These are phyloP conservation scores for Acanthosepion pharaonis DNA, from an alignment of 2,888 invertebrate species.

Conservation along the genomic window DNA sequence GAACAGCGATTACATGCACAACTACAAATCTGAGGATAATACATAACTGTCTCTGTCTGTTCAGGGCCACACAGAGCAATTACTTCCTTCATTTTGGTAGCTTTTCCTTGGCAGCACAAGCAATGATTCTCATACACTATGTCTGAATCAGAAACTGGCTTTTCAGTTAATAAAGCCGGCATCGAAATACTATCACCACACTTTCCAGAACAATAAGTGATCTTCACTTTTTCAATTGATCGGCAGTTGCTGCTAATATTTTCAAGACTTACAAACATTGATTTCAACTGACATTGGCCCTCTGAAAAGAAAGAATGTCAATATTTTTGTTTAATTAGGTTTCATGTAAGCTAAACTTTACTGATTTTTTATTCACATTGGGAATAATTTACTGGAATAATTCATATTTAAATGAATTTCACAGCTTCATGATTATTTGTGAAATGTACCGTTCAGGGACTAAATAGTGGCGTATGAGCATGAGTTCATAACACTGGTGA, in stretches of 20 bases:
- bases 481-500: too few relatives aligned
- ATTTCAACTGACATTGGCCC: constrained; percentile 24
- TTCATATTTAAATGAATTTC: too few relatives aligned
- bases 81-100: constrained; percentile 37
- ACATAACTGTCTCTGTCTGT: not conserved
- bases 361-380: too few relatives aligned
- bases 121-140: not conserved
- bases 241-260: constrained; percentile 35
- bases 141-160: too few relatives aligned
- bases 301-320: not conserved
- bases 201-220: not conserved
- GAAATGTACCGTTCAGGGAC: too few relatives aligned
- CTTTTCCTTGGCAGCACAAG: not conserved
- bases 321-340: too few relatives aligned
- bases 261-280: not conserved
- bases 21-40: constrained; percentile 36
- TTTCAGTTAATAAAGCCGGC: not conserved
- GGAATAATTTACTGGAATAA: too few relatives aligned
- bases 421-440: too few relatives aligned
- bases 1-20: not conserved
- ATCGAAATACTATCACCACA: constrained; percentile 42
- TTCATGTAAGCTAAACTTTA: too few relatives aligned
- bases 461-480: too few relatives aligned
- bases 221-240: constrained; percentile 41
- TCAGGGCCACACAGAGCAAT: constrained; percentile 39